Percentiles rank a stretch among this genome's conserved stretches.
phyloP scores from a whole-genome alignment of 2,797 vertebrate genomes.

The Chiloscyllium punctatum region DNA sequence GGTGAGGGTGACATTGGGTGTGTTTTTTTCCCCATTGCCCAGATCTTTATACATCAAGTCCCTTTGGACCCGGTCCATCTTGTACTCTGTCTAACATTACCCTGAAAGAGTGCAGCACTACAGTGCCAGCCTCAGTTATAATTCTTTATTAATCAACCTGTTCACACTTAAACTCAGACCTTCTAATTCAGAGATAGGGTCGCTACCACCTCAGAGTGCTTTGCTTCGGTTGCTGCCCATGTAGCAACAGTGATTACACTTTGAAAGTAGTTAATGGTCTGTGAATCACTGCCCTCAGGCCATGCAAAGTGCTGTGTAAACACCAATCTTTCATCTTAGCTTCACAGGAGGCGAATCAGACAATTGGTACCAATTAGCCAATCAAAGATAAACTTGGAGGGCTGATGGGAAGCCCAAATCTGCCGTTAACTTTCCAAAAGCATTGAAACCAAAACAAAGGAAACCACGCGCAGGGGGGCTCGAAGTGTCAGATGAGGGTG shows the following conservation, averaged over 20 bases:
- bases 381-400: background rate
- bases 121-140: too few relatives aligned
- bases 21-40: too few relatives aligned
- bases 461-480: background rate
- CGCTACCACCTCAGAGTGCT: too few relatives aligned
- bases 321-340: background rate
- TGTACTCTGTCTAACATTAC: too few relatives aligned
- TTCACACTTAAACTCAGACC: too few relatives aligned
- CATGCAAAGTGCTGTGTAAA: background rate
- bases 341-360: background rate
- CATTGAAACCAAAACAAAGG: background rate
- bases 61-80: too few relatives aligned
- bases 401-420: background rate
- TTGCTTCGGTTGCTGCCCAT: background rate
- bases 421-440: background rate
- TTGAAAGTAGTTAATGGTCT: background rate
- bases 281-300: background rate
- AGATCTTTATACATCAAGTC: too few relatives aligned
- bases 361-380: background rate
- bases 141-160: too few relatives aligned
- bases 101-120: too few relatives aligned
- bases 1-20: too few relatives aligned
- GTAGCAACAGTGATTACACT: background rate
- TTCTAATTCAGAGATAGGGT: too few relatives aligned
- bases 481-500: background rate